These are phyloP conservation scores for Apistogramma diplotaenia DNA, from an alignment of 2,113 vertebrate species.

Conservation along the genomic window DNA sequence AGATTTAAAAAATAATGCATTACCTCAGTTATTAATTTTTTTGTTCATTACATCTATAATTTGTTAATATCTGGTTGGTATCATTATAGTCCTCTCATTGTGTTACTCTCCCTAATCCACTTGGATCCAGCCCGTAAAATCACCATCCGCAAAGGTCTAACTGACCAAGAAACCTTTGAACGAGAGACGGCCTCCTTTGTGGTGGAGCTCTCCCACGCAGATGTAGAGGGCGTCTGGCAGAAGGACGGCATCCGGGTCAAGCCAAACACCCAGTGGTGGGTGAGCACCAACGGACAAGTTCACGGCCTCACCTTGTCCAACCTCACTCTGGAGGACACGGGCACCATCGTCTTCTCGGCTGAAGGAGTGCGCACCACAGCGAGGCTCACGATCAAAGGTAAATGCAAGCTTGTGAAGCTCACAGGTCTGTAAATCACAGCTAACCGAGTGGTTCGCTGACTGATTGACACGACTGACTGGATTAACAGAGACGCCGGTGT, in stretches of 20 bases:
- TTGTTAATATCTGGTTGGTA: background rate
- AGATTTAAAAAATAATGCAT: background rate
- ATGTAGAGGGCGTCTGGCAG: conserved; percentile 86
- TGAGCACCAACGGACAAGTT: conserved; percentile 75
- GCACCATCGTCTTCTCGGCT: conserved; percentile 84
- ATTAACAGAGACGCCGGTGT: conserved; percentile 85
- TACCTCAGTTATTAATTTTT: background rate
- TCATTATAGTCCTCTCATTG: background rate
- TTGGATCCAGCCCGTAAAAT: conserved; percentile 83
- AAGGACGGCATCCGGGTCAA: conserved; percentile 87
- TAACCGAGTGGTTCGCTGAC: background rate
- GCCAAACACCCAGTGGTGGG: conserved; percentile 76
- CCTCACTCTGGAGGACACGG: conserved; percentile 84
- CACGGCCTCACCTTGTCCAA: conserved; percentile 84
- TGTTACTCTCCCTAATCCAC: background rate
- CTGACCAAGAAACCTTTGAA: conserved; percentile 83
- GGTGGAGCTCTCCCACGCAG: conserved; percentile 87
- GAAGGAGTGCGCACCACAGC: conserved; percentile 83
- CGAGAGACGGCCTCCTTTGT: conserved; percentile 87
- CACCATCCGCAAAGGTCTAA: conserved; percentile 75
- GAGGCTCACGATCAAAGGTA: conserved; percentile 85
- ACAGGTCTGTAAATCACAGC: background rate
- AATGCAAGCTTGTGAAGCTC: background rate
- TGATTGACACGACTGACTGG: background rate
- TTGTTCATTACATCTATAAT: background rate